Base-by-base conservation (phyloP, 2,113 vertebrate genomes). In the Cyprinodon variegatus region DNA sequence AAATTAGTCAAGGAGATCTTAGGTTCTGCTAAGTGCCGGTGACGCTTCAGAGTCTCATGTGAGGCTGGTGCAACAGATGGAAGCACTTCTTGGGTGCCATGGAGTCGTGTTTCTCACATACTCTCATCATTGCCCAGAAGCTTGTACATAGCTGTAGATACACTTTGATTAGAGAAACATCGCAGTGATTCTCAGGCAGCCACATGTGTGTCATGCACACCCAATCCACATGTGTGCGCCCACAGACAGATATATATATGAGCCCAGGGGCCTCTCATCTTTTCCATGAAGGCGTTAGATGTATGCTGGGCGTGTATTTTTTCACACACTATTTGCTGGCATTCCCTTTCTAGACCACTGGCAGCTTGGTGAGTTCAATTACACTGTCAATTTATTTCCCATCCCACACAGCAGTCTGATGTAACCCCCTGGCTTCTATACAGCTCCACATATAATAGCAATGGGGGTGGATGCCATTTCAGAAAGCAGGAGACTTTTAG, bases 321-420 rank as follows among this genome's bases (percentile, higher is more conserved):
- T 79, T 88, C 90, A 87, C 81, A 90, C 88, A 79, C 43, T 85
- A 81, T 91, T 83, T 85, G 72, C 81, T 80, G 82, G 77, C 88
- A 81, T 90, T 90, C 90, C 83, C 73, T 79, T 86, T 85, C 79
- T 83, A 74, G 87, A 81, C 86, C 82, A 74, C 84, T 85, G 83
- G 84, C 84, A 76, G 83, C 86, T 86, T 82, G 86, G 83, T 92
- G 90, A 81, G 77, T 91, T 90, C 90, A 91, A 90, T 92, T 92
- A 92, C 85, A 84, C 84, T 74, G 83, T 85, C 68, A 59, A 87
- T 88, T 88, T 89, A 88, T 90, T 89, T 85, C 81, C 78, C 86
- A 83, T 89, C 87, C 84, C 88, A 89, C 90, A 91, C 88, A 83
- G 77, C 81, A 64, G 87, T 72, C 86, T 90, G 88, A 90, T 91